These are phyloP conservation scores for Ashinkailepas kermadecensis DNA, from an alignment of 2,888 invertebrate species.

Conservation along the genomic window DNA sequence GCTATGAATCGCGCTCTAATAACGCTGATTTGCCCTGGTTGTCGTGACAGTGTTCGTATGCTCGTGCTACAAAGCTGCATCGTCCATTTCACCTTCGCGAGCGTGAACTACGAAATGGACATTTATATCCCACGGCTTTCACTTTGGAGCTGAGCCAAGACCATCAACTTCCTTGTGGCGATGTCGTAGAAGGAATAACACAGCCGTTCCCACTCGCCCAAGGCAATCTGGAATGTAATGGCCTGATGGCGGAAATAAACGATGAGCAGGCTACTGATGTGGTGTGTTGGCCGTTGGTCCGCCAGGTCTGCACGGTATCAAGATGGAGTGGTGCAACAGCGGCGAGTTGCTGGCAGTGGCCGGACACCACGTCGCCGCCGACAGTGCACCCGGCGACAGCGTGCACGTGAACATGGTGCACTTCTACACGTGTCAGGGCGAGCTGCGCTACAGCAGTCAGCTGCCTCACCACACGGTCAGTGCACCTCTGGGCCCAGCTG, in stretches of 20 bases:
- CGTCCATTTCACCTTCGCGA: no score
- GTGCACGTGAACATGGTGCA: conserved; percentile 75
- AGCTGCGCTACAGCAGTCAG: conserved; percentile 66
- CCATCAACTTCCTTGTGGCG: no score
- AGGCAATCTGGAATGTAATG: no score
- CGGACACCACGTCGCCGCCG: conserved; percentile 50
- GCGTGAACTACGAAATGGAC: no score
- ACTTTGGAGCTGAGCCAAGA: no score
- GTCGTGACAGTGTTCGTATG: no score
- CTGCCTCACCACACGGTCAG: conserved; percentile 68
- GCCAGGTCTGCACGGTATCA: conserved; percentile 37
- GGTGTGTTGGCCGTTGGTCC: neutral
- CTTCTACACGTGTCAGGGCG: conserved; percentile 81
- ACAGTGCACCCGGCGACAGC: conserved; percentile 41
- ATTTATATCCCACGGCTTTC: no score
- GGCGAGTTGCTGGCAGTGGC: conserved; percentile 86
- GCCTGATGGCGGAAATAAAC: neutral
- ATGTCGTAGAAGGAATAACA: no score
- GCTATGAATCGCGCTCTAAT: no score
- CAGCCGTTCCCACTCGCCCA: no score
- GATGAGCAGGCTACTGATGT: neutral
- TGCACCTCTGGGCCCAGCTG: conserved; percentile 10
- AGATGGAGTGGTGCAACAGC: conserved; percentile 96
- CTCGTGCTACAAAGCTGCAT: no score
- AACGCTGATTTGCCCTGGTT: no score